Evolutionary conservation across 2,888 invertebrate genomes (phyloP), one percentile per base, ranked within the genome.

Genomic region (Hypselothyrea guttata): DNA sequence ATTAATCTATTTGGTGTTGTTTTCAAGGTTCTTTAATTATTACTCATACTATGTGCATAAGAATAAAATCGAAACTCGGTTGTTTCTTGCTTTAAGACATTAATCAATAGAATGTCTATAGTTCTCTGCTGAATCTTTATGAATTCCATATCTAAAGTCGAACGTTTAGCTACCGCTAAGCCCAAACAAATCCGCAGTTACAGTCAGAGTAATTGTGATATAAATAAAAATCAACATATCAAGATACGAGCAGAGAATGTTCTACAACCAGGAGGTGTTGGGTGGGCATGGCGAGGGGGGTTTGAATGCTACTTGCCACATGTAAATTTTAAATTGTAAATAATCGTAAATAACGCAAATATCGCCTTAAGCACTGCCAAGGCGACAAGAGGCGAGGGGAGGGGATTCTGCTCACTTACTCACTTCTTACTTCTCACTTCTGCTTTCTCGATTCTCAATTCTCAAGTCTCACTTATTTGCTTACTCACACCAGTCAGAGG

Each of bases 291-390:
- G 12, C 12, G 54, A 8, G n/a, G 4, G 27, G 42, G 34, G 41
- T 45, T 15, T 8, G 68, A 30, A 45, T 34, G 16, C 52, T 48
- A 42, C 45, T 47, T 65, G 77, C 49, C 63, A 71, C 81, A 84
- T 81, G 84, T 79, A 85, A 71, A 85, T 82, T 83, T 76, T 73
- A 84, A 86, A 87, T 84, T 79, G 85, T 86, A 87, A 87, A 85
- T 87, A 87, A 78, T 87, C 87, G 84, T 84, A 86, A 87, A 87
- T 86, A 87, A 87, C 84, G 88, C 74, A 84, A 87, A 85, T 87
- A 81, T 84, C 77, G 87, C 87, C 84, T 78, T 78, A 77, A 76
- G 84, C 81, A 75, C 66, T 73, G 55, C 53, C 53, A 62, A 58
- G 66, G 82, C 75, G 79, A 86, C 83, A 86, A 81, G 77, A 74